Percentiles rank a stretch among this genome's conserved stretches.
phyloP scores from a whole-genome alignment of 2,888 invertebrate species.

The Crossocerus cetratus region DNA sequence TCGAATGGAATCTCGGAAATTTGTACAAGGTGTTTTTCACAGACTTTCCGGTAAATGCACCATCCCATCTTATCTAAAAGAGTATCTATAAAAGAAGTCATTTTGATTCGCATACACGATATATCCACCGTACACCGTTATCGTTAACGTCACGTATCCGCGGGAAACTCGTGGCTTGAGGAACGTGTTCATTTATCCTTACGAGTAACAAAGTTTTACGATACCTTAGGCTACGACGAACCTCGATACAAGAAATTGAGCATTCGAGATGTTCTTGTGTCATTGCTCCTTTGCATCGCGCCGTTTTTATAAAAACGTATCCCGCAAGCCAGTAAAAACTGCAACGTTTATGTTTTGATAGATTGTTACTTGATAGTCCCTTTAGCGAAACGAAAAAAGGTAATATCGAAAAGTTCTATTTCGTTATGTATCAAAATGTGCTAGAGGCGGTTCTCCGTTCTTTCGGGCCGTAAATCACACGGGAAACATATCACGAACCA shows the following conservation, averaged over 20 bases:
- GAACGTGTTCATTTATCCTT: slow-evolving; percentile 31
- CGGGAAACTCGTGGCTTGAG: slow-evolving; percentile 29
- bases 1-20: too few species aligned
- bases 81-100: slow-evolving; percentile 26
- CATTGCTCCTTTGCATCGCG: slow-evolving; percentile 46
- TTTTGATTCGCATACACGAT: slow-evolving; percentile 15
- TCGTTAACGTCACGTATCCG: slow-evolving; percentile 2
- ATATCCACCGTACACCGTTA: neutral
- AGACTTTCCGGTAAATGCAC: slow-evolving; percentile 6
- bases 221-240: slow-evolving; percentile 35
- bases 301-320: slow-evolving; percentile 49
- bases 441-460: slow-evolving; percentile 15
- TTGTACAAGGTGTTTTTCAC: slow-evolving; percentile 1
- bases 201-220: slow-evolving; percentile 40
- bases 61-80: neutral
- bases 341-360: slow-evolving; percentile 24
- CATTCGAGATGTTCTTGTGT: slow-evolving; percentile 42
- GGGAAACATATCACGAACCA: neutral
- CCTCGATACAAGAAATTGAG: slow-evolving; percentile 49
- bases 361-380: slow-evolving; percentile 48
- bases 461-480: slow-evolving; percentile 1
- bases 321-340: slow-evolving; percentile 45
- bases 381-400: slow-evolving; percentile 30
- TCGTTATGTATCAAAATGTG: slow-evolving; percentile 47
- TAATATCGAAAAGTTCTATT: slow-evolving; percentile 26